Percentiles rank a stretch among this genome's conserved stretches.
phyloP scores from a whole-genome alignment of 2,888 invertebrate genomes.

The Slavum lentiscoides region DNA sequence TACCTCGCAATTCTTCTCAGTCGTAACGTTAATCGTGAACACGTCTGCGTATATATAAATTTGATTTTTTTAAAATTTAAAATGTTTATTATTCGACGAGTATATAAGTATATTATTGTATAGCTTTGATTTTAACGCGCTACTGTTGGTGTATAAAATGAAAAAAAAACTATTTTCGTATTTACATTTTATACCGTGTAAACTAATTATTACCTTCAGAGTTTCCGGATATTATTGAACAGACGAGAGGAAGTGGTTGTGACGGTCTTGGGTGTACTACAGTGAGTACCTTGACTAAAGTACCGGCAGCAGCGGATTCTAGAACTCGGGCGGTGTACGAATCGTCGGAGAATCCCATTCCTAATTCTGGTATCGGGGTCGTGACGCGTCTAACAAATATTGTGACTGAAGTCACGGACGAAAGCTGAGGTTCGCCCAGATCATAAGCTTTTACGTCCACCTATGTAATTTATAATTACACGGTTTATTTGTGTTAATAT shows the following conservation, averaged over 20 bases:
- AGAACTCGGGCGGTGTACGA: constrained; percentile 76
- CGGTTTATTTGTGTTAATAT: too few species aligned
- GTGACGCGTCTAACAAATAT: constrained; percentile 82
- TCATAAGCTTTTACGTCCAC: constrained; percentile 85
- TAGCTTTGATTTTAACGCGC: too few species aligned
- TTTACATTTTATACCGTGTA: too few species aligned
- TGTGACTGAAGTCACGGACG: constrained; percentile 78
- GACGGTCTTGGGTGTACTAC: constrained; percentile 75
- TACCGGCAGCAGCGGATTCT: constrained; percentile 73
- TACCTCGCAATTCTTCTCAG: constrained; percentile 82
- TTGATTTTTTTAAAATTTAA: too few species aligned
- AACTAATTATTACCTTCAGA: constrained; percentile 65
- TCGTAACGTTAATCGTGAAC: constrained; percentile 74
- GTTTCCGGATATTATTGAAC: constrained; percentile 77
- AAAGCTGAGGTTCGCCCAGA: constrained; percentile 81
- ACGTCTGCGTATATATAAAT: constrained; percentile 62
- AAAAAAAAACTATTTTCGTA: too few species aligned
- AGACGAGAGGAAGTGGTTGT: constrained; percentile 74
- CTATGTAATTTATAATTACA: constrained; percentile 60
- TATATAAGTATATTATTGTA: too few species aligned
- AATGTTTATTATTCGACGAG: too few species aligned
- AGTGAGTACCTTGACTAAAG: constrained; percentile 71
- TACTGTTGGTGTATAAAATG: too few species aligned
- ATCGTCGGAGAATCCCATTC: constrained; percentile 85
- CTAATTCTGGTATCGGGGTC: constrained; percentile 72